These are phyloP conservation scores for Cephus spinipes DNA, from an alignment of 2,888 invertebrate species.

Conservation along the genomic window DNA sequence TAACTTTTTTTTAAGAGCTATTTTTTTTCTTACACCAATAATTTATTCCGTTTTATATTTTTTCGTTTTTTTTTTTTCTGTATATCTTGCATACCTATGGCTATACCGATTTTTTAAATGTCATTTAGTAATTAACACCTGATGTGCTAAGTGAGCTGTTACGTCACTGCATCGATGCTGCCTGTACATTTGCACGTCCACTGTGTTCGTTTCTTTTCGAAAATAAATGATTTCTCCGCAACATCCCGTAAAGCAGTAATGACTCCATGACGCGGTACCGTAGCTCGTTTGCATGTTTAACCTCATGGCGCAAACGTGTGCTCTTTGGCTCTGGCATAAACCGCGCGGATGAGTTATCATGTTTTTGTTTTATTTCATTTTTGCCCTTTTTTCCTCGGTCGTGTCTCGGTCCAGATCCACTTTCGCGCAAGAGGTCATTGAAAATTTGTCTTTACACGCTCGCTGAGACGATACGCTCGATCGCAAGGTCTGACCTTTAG, in stretches of 20 bases:
- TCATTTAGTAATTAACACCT: background rate
- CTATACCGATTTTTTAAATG: background rate
- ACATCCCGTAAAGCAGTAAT: background rate
- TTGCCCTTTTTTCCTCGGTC: background rate
- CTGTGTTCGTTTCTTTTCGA: no score
- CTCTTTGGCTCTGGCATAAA: background rate
- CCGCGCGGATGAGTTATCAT: background rate
- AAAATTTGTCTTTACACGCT: background rate
- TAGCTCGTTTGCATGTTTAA: background rate
- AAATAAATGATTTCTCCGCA: background rate
- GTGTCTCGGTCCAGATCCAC: background rate
- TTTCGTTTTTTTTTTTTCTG: background rate
- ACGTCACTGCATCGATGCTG: background rate
- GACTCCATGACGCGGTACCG: background rate
- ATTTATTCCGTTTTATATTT: background rate
- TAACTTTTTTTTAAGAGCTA: background rate
- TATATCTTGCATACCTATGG: background rate
- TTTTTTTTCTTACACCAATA: background rate
- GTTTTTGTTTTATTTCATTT: background rate
- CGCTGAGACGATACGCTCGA: background rate
- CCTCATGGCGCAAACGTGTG: background rate
- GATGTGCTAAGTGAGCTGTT: background rate
- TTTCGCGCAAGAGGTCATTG: background rate
- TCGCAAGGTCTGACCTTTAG: background rate
- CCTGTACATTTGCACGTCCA: no score